These are phyloP conservation scores for Pitangus sulphuratus DNA, from an alignment of 2,797 vertebrate genomes.

Conservation along the genomic window DNA sequence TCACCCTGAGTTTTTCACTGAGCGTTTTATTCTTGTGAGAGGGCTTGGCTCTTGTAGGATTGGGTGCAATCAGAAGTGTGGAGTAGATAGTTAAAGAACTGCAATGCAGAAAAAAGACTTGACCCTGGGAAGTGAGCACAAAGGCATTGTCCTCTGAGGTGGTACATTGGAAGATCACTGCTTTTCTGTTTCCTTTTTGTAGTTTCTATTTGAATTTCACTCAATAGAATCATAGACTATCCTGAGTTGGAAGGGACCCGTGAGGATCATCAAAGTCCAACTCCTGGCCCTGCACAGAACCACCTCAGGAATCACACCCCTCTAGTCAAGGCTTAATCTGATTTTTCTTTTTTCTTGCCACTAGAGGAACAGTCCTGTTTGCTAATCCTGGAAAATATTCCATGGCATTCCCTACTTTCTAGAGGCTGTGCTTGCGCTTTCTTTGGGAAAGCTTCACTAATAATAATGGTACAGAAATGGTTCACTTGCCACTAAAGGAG, in stretches of 20 bases:
- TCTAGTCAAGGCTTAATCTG: background rate
- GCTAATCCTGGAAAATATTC: background rate
- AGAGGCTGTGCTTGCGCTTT: background rate
- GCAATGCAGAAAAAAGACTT: background rate
- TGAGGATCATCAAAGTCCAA: background rate
- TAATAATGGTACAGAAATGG: background rate
- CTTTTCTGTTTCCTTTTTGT: background rate
- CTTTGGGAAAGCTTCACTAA: background rate
- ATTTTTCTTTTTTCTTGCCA: background rate
- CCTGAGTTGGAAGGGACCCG: background rate
- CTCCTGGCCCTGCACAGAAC: background rate
- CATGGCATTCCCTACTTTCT: background rate
- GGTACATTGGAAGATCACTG: background rate
- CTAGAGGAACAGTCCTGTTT: background rate
- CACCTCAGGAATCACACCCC: background rate
- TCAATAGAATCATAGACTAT: background rate
- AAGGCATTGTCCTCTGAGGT: background rate
- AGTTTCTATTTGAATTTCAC: background rate
- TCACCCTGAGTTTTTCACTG: background rate
- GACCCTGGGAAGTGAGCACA: background rate
- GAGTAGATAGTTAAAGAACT: background rate
- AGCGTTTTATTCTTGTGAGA: slow-evolving; percentile 6
- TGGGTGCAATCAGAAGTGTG: background rate
- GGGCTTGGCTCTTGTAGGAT: background rate
- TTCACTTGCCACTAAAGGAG: background rate